These are phyloP conservation scores for Hybos culiciformis DNA, from an alignment of 2,888 invertebrate species.

Conservation along the genomic window DNA sequence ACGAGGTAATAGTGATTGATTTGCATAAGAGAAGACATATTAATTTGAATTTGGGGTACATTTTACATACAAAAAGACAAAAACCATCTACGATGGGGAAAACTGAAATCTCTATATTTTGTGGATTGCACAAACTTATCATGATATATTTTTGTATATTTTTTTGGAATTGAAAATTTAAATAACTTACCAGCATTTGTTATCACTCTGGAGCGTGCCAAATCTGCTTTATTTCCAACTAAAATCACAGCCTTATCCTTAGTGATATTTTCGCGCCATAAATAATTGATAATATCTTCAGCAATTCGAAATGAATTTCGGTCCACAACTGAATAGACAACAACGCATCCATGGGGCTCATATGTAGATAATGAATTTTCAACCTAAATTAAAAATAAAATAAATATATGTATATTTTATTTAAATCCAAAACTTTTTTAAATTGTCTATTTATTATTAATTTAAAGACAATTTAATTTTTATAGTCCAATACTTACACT, in stretches of 20 bases:
- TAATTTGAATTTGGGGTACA: no score
- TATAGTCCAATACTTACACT: constrained; percentile 49
- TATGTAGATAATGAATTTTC: constrained; percentile 81
- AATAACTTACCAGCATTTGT: constrained; percentile 58
- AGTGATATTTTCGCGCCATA: constrained; percentile 70
- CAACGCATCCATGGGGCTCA: constrained; percentile 83
- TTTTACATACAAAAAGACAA: no score
- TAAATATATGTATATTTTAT: not conserved
- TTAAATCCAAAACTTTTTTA: not conserved
- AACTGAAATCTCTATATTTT: no score
- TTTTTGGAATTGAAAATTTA: no score
- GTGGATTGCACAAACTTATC: no score
- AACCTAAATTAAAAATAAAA: constrained; percentile 40
- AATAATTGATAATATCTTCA: constrained; percentile 71
- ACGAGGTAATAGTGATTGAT: no score
- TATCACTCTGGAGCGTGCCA: constrained; percentile 75
- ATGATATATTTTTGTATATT: no score
- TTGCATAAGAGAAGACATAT: constrained; percentile 20
- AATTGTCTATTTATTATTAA: not conserved
- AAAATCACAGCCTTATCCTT: constrained; percentile 76
- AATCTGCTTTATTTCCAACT: constrained; percentile 87
- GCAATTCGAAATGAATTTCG: constrained; percentile 68
- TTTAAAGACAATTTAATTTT: not conserved
- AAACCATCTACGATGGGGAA: no score
- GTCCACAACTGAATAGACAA: constrained; percentile 83